These are phyloP conservation scores for Drosophila arizonae DNA, from an alignment of 1,140 invertebrate species.

Conservation along the genomic window DNA sequence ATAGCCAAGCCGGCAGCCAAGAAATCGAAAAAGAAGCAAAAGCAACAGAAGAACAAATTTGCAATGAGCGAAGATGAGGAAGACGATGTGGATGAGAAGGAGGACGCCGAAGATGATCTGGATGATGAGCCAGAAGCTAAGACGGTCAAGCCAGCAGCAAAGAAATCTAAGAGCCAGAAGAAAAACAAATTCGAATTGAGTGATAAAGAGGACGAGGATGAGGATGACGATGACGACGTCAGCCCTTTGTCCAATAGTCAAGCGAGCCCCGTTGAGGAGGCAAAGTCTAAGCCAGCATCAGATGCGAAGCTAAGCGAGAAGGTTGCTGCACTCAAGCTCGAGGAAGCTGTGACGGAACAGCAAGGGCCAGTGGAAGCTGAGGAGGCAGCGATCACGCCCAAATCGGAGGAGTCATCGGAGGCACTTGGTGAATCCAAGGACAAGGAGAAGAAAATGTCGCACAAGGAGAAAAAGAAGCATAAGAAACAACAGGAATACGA, in stretches of 20 bases:
- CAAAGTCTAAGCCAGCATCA: slow-evolving; percentile 30
- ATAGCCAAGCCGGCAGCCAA: slow-evolving; percentile 60
- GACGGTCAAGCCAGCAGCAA: slow-evolving; percentile 38
- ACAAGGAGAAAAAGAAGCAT: slow-evolving; percentile 97
- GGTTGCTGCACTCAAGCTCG: slow-evolving; percentile 7
- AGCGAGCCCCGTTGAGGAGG: neutral
- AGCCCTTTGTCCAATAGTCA: neutral
- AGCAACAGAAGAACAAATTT: slow-evolving; percentile 65
- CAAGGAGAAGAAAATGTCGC: slow-evolving; percentile 91
- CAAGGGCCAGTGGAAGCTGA: neutral
- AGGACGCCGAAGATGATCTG: slow-evolving; percentile 24
- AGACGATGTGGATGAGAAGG: slow-evolving; percentile 19
- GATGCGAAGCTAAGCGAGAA: slow-evolving; percentile 8
- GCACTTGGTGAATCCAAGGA: slow-evolving; percentile 46
- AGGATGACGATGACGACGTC: slow-evolving; percentile 17
- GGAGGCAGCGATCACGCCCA: slow-evolving; percentile 33
- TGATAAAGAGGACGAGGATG: slow-evolving; percentile 52
- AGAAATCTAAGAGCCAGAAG: slow-evolving; percentile 59
- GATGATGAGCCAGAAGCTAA: slow-evolving; percentile 25
- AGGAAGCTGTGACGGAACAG: neutral
- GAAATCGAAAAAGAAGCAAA: slow-evolving; percentile 67
- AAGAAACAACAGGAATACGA: slow-evolving; percentile 97
- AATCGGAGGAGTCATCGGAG: slow-evolving; percentile 47
- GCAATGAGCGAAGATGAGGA: slow-evolving; percentile 59
- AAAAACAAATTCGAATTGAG: slow-evolving; percentile 58